Conservation (phyloP, 2,797 vertebrate species). For the Halcyon leucocephala region DNA sequence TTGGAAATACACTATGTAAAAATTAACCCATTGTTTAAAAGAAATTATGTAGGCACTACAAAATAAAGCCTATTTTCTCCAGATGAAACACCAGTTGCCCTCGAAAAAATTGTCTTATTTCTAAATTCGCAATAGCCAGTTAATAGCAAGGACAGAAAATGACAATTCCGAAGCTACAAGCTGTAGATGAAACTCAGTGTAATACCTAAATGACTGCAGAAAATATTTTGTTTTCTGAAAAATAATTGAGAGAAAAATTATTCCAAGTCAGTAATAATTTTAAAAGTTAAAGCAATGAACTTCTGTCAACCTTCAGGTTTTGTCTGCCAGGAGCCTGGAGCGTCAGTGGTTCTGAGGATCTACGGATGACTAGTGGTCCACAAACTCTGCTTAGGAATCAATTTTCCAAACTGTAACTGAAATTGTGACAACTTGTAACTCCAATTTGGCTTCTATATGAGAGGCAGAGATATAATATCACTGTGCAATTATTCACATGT, state of each 20-base stretch:
- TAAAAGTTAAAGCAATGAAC: not conserved
- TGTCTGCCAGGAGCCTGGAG: not conserved
- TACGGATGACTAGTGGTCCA: not conserved
- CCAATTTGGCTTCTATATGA: not conserved
- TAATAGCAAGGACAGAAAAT: not conserved
- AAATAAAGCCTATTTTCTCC: not conserved
- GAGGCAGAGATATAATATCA: not conserved
- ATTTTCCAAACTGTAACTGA: not conserved
- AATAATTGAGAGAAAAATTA: not conserved
- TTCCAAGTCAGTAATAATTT: not conserved
- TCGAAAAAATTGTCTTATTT: not conserved
- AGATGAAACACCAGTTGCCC: not conserved
- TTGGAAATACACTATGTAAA: not conserved
- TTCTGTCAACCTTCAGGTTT: not conserved
- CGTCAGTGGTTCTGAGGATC: not conserved
- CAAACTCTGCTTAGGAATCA: not conserved
- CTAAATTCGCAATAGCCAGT: not conserved
- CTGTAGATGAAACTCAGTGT: not conserved
- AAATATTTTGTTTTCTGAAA: not conserved
- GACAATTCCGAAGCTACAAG: not conserved
- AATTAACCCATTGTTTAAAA: not conserved
- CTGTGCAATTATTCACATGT: not conserved
- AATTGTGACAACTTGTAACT: not conserved
- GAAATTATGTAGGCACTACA: not conserved
- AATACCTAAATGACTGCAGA: not conserved